phyloP scores from a whole-genome alignment of 2,888 invertebrate species.

The Noctua fimbriata region DNA sequence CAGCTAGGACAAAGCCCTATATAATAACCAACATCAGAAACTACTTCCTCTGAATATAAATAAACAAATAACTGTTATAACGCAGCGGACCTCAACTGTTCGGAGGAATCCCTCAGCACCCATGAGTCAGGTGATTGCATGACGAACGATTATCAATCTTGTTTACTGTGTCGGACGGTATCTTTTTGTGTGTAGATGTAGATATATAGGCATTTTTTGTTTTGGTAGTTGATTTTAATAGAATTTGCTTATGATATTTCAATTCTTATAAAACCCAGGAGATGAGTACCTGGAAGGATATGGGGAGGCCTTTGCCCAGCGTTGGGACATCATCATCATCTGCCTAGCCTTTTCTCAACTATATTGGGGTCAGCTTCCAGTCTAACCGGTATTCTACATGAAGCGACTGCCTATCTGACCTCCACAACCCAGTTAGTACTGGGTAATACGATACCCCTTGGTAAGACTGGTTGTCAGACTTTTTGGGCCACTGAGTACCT shows the following conservation, averaged over 20 bases:
- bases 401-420: no score
- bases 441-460: no score
- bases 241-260: not conserved
- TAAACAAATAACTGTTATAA: slow-evolving; percentile 74
- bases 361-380: no score
- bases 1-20: not conserved
- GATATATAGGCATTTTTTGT: slow-evolving; percentile 14
- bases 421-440: no score
- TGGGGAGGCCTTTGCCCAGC: no score
- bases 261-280: not conserved
- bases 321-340: not conserved
- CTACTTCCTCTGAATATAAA: slow-evolving; percentile 49
- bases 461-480: no score
- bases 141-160: slow-evolving; percentile 73
- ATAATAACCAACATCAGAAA: slow-evolving; percentile 25
- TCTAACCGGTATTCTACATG: no score
- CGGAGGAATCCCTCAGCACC: slow-evolving; percentile 94
- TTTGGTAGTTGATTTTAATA: slow-evolving; percentile 30
- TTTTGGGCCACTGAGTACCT: no score
- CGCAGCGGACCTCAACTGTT: slow-evolving; percentile 94
- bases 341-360: not conserved
- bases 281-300: no score
- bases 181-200: slow-evolving; percentile 75
- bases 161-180: slow-evolving; percentile 67
- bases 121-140: slow-evolving; percentile 94